Conservation (phyloP, 2,888 invertebrate genomes). For the Eilema griseolum region DNA sequence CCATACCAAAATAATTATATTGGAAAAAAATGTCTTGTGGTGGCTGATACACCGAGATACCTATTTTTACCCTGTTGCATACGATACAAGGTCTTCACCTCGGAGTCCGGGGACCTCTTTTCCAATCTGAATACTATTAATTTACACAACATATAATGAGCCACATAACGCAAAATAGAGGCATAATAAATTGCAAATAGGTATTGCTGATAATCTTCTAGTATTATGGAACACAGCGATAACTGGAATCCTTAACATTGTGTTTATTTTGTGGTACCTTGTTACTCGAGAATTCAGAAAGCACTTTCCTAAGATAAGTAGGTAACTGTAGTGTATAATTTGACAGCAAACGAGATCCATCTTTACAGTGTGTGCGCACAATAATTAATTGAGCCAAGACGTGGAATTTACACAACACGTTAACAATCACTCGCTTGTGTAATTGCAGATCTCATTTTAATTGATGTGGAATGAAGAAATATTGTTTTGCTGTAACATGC, state of each 20-base stretch:
- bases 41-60: too few relatives aligned
- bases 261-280: constrained; percentile 8
- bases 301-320: constrained; percentile 39
- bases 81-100: too few relatives aligned
- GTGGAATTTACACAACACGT: constrained; percentile 24
- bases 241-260: background rate
- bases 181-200: background rate
- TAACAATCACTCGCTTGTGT: constrained; percentile 29
- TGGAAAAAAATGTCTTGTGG: too few relatives aligned
- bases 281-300: constrained; percentile 31
- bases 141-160: too few relatives aligned
- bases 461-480: constrained; percentile 13
- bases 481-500: background rate
- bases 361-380: constrained; percentile 51
- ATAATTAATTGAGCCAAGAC: constrained; percentile 46
- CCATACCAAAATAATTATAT: too few relatives aligned
- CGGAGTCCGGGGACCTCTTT: too few relatives aligned
- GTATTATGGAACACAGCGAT: background rate
- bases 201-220: background rate
- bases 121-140: too few relatives aligned
- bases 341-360: constrained; percentile 47
- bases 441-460: constrained; percentile 21
- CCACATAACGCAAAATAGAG: too few relatives aligned
- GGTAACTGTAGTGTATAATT: constrained; percentile 39
- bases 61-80: too few relatives aligned